Conservation (phyloP, 1,140 invertebrate genomes). For the Nomia melanderi region DNA sequence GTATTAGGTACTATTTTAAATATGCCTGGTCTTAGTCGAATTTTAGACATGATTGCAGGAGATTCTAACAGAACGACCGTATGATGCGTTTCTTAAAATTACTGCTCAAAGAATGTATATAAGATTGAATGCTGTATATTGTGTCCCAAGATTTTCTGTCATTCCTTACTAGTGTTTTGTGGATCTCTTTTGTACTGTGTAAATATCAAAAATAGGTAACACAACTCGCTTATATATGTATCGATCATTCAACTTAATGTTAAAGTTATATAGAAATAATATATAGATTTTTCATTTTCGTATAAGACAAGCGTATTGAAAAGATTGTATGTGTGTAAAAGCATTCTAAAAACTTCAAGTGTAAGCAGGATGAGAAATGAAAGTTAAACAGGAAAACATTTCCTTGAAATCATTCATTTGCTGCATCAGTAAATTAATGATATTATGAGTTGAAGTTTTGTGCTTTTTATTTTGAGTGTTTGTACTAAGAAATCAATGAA, state of each 20-base stretch:
- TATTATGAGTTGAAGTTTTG: conserved; percentile 7
- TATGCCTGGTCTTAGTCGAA: conserved; percentile 86
- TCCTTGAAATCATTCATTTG: background rate
- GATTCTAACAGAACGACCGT: conserved; percentile 84
- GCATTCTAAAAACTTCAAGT: conserved; percentile 27
- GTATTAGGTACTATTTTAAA: conserved; percentile 88
- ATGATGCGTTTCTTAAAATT: conserved; percentile 72
- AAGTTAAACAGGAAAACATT: background rate
- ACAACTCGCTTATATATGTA: conserved; percentile 11
- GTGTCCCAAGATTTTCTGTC: conserved; percentile 31
- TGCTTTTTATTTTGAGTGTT: conserved; percentile 29
- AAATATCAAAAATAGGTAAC: conserved; percentile 4
- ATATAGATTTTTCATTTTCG: conserved; percentile 39
- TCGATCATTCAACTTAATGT: background rate
- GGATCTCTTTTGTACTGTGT: conserved; percentile 53
- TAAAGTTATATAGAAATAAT: conserved; percentile 30
- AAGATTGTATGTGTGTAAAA: conserved; percentile 4
- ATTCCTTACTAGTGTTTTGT: conserved; percentile 39
- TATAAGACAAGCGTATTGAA: conserved; percentile 21
- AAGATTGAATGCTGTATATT: conserved; percentile 49
- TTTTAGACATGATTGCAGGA: conserved; percentile 83
- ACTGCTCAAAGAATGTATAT: conserved; percentile 72
- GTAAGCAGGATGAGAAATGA: background rate
- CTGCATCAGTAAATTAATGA: conserved; percentile 29
- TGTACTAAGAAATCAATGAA: conserved; percentile 35